Base-by-base conservation (phyloP, 2,797 vertebrate genomes). In the Sebastes variabilis region DNA sequence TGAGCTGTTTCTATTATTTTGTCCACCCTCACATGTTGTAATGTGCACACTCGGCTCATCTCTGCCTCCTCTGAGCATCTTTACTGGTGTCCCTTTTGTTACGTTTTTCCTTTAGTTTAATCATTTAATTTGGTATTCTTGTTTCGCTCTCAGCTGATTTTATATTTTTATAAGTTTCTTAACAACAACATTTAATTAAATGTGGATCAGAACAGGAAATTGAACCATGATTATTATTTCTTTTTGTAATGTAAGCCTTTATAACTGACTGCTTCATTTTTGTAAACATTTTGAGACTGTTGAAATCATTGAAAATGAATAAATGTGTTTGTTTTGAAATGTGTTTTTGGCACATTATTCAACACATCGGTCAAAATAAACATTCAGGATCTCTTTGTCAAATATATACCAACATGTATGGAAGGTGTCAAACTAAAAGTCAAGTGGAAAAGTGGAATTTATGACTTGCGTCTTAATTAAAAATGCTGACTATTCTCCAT, bases 91-190 rank as follows among this genome's bases (percentile, higher is more conserved):
- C 16, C 16, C 20, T 24, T 11, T 32, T 66, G 18, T 67, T 29
- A 22, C 13, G 18, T 60, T 61, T 27, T 46, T 12, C 30, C 16
- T 54, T 20, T 7, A 14, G 32, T 55, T 1, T 3, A 66, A 16
- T 11, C 5, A 12, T 32, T 64, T 18, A 8, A 5, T 60, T 49
- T 61, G 14, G 22, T 27, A 8, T 56, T 74, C 16, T 64, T 56
- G 2, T 29, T 71, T 25, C 8, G 5, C 8, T 22, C 22, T 60
- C 62, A 30, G 61, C 52, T 32, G 34, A 14, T 71, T 87, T 88
- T 84, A 67, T 79, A 82, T 71, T 79, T 89, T 84, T 87, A 55
- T 81, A 87, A 65, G 8, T 77, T 75, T 82, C 18, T 32, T 8
- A 55, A 59, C 7, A 32, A 16, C 1, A n/a, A 49, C n/a, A 59